Conservation (phyloP, 2,888 invertebrate species). For the Lamellibrachia satsuma region DNA sequence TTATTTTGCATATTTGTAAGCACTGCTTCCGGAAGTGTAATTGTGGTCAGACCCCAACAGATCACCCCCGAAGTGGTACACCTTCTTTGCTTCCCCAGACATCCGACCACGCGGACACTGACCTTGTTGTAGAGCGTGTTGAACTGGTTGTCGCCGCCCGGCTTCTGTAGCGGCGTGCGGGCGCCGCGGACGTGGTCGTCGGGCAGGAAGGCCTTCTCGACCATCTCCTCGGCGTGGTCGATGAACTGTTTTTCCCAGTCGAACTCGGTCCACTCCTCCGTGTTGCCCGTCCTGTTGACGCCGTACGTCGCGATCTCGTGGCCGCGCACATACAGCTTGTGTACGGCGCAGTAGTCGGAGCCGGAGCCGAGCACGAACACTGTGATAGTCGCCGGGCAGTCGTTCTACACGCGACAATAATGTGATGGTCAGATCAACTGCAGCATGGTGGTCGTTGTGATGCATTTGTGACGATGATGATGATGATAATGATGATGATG, state of each 20-base stretch:
- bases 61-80: too few species aligned
- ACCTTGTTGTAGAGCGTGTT: conserved; percentile 21
- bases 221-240: conserved; percentile 14
- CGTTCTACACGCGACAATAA: neutral
- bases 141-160: conserved; percentile 19
- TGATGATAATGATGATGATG: conserved; percentile 21
- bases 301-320: conserved; percentile 28
- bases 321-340: conserved; percentile 23
- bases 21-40: too few species aligned
- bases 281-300: conserved; percentile 24
- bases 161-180: conserved; percentile 20
- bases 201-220: conserved; percentile 25
- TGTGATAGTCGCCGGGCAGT: neutral
- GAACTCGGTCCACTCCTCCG: neutral
- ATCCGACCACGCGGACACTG: neutral
- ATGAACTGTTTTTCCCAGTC: conserved; percentile 24
- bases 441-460: conserved; percentile 7
- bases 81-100: too few species aligned
- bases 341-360: conserved; percentile 27
- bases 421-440: neutral
- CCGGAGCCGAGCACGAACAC: neutral
- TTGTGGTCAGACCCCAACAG: too few species aligned
- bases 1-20: too few species aligned
- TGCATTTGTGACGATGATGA: conserved; percentile 25
- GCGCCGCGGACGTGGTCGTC: conserved; percentile 22